Percentiles rank a stretch among this genome's conserved stretches.
phyloP scores from a whole-genome alignment of 2,113 vertebrate genomes.

The Nyctibius bracteatus region DNA sequence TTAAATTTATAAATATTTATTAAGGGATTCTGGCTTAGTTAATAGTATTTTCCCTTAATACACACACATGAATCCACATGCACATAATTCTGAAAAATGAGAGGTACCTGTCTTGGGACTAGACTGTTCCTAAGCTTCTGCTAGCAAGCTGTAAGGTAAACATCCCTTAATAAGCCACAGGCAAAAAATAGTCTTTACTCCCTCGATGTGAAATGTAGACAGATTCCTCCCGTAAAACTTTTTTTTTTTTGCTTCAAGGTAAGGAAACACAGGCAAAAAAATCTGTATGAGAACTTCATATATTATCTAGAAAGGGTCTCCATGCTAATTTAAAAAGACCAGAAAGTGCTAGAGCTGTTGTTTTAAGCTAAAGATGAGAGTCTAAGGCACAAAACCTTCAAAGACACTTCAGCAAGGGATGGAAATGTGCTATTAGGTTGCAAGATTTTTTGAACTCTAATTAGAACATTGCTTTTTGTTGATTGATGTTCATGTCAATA shows the following conservation, averaged over 20 bases:
- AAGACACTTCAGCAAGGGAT: neutral
- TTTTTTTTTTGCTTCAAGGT: neutral
- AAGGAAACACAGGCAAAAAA: neutral
- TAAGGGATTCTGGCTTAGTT: neutral
- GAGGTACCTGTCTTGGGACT: neutral
- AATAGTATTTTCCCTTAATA: neutral
- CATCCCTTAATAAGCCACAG: neutral
- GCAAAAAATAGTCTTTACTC: neutral
- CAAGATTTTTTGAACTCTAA: neutral
- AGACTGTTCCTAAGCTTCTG: neutral
- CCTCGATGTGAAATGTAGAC: neutral
- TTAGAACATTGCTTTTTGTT: neutral
- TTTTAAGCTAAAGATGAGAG: neutral
- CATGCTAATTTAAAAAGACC: neutral
- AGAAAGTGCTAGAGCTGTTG: neutral
- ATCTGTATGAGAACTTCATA: neutral
- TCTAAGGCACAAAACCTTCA: neutral
- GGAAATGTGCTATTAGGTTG: neutral
- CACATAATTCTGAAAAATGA: neutral
- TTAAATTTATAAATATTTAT: constrained; percentile 33
- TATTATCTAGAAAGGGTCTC: neutral
- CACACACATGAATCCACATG: neutral
- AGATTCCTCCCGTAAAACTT: neutral
- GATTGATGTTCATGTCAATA: neutral
- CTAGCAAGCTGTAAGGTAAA: neutral